A percentile compares a stretch with the other conserved stretches of the same genome.
These are phyloP conservation scores for Stenurella melanura DNA, from an alignment of 2,888 invertebrate genomes.

Conservation along the genomic window DNA sequence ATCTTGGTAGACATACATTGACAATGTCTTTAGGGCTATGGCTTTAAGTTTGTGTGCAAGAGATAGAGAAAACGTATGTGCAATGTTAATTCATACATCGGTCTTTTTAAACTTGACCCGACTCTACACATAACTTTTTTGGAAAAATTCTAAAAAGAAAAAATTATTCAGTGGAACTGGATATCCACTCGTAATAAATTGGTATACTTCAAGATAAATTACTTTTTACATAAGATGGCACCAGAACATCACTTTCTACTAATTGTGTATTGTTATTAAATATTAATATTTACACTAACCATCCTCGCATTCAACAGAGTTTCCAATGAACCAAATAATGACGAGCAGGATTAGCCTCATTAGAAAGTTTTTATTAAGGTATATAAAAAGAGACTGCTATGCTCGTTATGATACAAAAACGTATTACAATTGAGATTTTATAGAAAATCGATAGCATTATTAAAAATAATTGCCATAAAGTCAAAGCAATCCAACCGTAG, in stretches of 20 bases:
- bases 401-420: conserved; percentile 7
- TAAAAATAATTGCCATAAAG: conserved; percentile 24
- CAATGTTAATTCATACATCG: too few species aligned
- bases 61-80: too few species aligned
- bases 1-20: too few species aligned
- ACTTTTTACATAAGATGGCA: background rate
- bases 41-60: too few species aligned
- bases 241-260: background rate
- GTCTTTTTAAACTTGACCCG: too few species aligned
- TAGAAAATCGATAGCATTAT: conserved; percentile 20
- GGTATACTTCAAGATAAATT: too few species aligned
- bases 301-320: background rate
- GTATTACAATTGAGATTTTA: conserved; percentile 1
- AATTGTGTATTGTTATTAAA: background rate
- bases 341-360: conserved; percentile 8
- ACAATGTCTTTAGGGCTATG: too few species aligned
- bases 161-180: too few species aligned
- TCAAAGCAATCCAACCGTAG: background rate
- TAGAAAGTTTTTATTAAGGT: conserved; percentile 13
- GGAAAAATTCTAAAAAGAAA: too few species aligned
- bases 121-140: too few species aligned
- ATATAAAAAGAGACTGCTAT: background rate
- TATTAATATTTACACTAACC: background rate
- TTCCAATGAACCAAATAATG: background rate
- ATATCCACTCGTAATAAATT: too few species aligned